Percentiles rank a stretch among this genome's conserved stretches.
Evolutionary conservation across 2,797 vertebrate genomes (phyloP).

Genomic region (Amblyraja radiata): DNA sequence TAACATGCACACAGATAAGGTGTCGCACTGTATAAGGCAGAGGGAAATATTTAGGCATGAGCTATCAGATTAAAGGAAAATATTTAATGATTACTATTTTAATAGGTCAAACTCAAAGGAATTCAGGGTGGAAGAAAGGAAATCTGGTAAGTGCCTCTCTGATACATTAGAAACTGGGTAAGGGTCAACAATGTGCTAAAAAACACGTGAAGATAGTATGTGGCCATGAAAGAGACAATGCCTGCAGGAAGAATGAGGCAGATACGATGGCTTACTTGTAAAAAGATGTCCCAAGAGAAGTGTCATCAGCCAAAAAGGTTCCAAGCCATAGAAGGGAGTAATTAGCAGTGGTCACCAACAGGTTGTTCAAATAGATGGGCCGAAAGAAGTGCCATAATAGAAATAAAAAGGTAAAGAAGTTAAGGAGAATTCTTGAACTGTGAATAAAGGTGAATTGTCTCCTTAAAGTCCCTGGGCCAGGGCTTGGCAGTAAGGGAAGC

Average conservation of each 20-base stretch:
- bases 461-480: no score
- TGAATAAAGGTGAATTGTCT: no score
- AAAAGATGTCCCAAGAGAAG: neutral
- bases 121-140: neutral
- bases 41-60: neutral
- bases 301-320: neutral
- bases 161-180: neutral
- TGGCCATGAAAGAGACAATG: neutral
- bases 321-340: neutral
- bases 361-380: neutral
- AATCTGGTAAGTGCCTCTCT: neutral
- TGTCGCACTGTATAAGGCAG: neutral
- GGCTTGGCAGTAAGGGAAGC: neutral
- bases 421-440: neutral
- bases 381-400: neutral
- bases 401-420: neutral
- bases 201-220: neutral
- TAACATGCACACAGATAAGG: neutral
- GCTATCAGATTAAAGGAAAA: conserved; percentile 2
- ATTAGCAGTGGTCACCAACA: neutral
- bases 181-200: neutral
- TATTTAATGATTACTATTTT: neutral
- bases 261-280: neutral
- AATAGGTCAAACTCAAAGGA: neutral
- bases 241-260: neutral